These are phyloP conservation scores for Australoheros scitulus DNA, from an alignment of 2,113 vertebrate genomes.

Conservation along the genomic window DNA sequence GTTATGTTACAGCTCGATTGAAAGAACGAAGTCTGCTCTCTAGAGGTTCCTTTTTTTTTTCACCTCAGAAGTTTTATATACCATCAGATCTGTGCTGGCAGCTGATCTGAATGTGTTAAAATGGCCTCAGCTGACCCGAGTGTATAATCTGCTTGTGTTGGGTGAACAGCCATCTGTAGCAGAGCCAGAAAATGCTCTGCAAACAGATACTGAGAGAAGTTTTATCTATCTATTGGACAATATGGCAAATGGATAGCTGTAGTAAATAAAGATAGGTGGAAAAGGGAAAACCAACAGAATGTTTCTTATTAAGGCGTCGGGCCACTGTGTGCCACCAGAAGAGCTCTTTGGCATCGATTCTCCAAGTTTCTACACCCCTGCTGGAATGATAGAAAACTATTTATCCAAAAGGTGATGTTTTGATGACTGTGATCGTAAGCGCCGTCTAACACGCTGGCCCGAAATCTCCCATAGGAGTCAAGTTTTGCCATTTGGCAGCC, in stretches of 20 bases:
- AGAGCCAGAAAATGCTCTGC: background rate
- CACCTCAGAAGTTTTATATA: background rate
- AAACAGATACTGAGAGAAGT: background rate
- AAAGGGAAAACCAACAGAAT: background rate
- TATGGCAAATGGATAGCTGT: background rate
- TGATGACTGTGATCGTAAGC: background rate
- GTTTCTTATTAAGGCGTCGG: background rate
- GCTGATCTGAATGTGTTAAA: background rate
- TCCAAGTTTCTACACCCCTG: background rate
- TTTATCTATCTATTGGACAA: background rate
- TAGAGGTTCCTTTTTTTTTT: background rate
- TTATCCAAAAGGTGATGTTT: background rate
- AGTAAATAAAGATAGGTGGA: background rate
- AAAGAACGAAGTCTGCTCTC: slow-evolving; percentile 8
- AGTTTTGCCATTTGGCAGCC: background rate
- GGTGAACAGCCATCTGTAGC: background rate
- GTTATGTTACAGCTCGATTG: slow-evolving; percentile 16
- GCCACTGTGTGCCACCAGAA: background rate
- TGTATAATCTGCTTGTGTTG: slow-evolving; percentile 1
- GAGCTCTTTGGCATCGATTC: background rate
- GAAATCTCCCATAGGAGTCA: background rate
- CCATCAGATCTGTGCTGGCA: background rate
- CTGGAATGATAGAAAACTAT: background rate
- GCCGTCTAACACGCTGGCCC: background rate
- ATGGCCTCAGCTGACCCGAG: background rate